Conservation (phyloP, 1,140 invertebrate species). For the Megalopta genalis region DNA sequence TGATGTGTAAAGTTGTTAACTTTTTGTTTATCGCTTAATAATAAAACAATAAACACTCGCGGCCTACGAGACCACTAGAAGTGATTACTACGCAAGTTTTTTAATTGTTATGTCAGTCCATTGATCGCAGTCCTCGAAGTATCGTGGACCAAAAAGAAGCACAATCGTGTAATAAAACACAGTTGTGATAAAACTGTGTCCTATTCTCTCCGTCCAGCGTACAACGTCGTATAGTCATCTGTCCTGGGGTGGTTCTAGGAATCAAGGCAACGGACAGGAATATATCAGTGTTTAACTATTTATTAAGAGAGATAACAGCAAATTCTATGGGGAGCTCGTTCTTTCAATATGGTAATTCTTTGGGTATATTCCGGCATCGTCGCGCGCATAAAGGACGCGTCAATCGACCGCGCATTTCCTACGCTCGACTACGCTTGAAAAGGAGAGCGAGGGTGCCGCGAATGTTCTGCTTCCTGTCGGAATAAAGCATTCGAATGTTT, state of each 20-base stretch:
- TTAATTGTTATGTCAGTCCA: too few species aligned
- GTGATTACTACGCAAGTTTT: too few species aligned
- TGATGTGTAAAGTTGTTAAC: too few species aligned
- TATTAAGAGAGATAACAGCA: constrained; percentile 66
- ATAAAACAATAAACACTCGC: too few species aligned
- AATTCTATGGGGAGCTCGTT: constrained; percentile 57
- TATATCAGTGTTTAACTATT: constrained; percentile 72
- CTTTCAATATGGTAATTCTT: constrained; percentile 68
- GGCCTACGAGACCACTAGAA: too few species aligned
- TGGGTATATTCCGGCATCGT: constrained; percentile 38
- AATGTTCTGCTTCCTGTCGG: constrained; percentile 41
- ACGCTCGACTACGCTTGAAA: constrained; percentile 43
- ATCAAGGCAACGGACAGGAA: constrained; percentile 37
- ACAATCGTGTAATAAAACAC: too few species aligned
- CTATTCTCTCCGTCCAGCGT: too few species aligned
- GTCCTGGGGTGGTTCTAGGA: neutral
- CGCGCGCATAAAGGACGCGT: constrained; percentile 47
- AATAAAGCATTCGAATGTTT: constrained; percentile 35
- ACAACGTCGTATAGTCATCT: too few species aligned
- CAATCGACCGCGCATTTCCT: constrained; percentile 55
- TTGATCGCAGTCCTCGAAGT: too few species aligned
- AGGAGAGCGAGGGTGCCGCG: constrained; percentile 19
- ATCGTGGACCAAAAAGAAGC: too few species aligned
- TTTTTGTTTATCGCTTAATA: too few species aligned
- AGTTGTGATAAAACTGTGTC: too few species aligned